Percentiles rank a stretch among this genome's conserved stretches.
These are phyloP conservation scores for Cephus spinipes DNA, from an alignment of 2,888 invertebrate species.

Conservation along the genomic window DNA sequence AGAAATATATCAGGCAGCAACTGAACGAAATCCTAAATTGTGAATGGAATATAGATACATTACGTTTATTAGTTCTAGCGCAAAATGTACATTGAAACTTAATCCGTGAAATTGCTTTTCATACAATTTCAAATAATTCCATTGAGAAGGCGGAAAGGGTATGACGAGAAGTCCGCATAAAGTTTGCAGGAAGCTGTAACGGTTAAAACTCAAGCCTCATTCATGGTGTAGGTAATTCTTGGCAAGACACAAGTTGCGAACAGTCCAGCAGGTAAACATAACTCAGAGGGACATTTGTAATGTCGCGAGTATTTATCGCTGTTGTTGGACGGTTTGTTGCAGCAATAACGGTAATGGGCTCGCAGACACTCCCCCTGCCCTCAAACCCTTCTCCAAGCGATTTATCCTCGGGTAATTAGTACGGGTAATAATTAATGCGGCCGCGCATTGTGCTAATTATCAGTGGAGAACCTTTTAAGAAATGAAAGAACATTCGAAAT, in stretches of 20 bases:
- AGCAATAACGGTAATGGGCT: conserved; percentile 66
- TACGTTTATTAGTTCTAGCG: background rate
- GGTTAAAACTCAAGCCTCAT: background rate
- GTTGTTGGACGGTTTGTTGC: conserved; percentile 65
- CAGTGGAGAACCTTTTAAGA: conserved; percentile 65
- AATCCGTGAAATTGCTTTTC: background rate
- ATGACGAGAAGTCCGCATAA: background rate
- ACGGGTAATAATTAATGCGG: conserved; percentile 65
- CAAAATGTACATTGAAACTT: background rate
- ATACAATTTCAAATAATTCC: conserved; percentile 21
- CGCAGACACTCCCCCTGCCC: conserved; percentile 32
- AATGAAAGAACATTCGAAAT: conserved; percentile 67
- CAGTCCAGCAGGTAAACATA: conserved; percentile 52
- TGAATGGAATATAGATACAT: background rate
- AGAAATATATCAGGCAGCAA: background rate
- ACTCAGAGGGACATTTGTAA: conserved; percentile 58
- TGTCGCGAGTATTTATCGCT: conserved; percentile 58
- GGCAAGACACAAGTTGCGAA: background rate
- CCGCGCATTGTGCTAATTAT: conserved; percentile 67
- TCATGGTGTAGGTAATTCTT: background rate
- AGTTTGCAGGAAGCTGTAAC: background rate
- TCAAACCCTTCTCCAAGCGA: conserved; percentile 46
- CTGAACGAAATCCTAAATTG: background rate
- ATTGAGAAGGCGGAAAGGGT: background rate
- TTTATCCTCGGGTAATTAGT: conserved; percentile 67